Conservation (phyloP, 2,797 vertebrate species). For the Gambusia yucatana region DNA sequence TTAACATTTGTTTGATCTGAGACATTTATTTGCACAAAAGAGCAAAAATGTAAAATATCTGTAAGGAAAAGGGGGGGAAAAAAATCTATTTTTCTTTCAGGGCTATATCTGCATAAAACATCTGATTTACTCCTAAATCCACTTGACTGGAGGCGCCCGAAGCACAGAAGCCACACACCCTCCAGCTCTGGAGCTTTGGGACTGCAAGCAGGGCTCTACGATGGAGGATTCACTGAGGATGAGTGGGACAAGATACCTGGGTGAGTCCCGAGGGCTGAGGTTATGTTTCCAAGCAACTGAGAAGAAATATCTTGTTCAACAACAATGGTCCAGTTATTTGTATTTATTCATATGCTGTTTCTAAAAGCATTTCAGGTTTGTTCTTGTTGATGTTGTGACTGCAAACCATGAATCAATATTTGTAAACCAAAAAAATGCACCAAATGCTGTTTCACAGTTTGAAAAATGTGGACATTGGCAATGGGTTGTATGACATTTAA, state of each 20-base stretch:
- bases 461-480: not conserved
- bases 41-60: not conserved
- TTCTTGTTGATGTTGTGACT: not conserved
- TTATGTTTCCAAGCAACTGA: not conserved
- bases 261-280: slow-evolving; percentile 69
- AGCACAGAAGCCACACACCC: slow-evolving; percentile 84
- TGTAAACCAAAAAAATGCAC: not conserved
- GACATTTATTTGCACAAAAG: not conserved
- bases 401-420: not conserved
- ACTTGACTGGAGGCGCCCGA: slow-evolving; percentile 86
- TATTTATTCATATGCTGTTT: not conserved
- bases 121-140: slow-evolving; percentile 82
- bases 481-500: not conserved
- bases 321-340: not conserved
- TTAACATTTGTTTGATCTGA: not conserved
- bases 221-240: slow-evolving; percentile 88
- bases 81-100: slow-evolving; percentile 65
- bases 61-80: too few relatives aligned
- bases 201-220: slow-evolving; percentile 83
- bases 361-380: not conserved
- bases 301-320: not conserved
- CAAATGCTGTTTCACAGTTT: not conserved
- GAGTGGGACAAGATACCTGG: slow-evolving; percentile 91
- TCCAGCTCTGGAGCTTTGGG: slow-evolving; percentile 79
- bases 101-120: slow-evolving; percentile 85